Conservation (phyloP, 1,140 invertebrate species). For the Pissodes strobi region DNA sequence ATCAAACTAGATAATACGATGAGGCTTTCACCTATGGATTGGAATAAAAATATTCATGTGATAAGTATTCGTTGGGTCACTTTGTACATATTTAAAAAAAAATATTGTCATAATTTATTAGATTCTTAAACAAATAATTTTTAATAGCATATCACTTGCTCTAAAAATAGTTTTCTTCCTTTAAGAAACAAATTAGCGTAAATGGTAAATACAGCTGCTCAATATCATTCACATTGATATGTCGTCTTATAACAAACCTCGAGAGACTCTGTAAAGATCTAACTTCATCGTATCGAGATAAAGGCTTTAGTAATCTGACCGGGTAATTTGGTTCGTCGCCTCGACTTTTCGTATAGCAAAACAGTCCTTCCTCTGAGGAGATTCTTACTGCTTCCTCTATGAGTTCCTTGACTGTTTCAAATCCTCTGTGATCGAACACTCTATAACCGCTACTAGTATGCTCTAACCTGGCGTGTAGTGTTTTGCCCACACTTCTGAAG, state of each 20-base stretch:
- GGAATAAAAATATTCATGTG: too few relatives aligned
- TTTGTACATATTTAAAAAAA: too few relatives aligned
- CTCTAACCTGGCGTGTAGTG: constrained; percentile 72
- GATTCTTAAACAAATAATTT: too few relatives aligned
- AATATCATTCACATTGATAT: constrained; percentile 72
- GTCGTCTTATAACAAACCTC: constrained; percentile 76
- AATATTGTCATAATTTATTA: too few relatives aligned
- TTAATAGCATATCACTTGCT: too few relatives aligned
- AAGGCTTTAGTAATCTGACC: constrained; percentile 74
- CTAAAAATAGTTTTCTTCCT: constrained; percentile 53
- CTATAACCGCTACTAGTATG: constrained; percentile 66
- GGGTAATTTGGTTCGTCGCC: constrained; percentile 68
- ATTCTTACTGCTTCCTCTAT: constrained; percentile 70
- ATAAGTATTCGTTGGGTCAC: too few relatives aligned
- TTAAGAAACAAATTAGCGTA: constrained; percentile 68
- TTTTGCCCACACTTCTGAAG: constrained; percentile 74
- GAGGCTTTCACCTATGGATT: too few relatives aligned
- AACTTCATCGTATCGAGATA: constrained; percentile 76
- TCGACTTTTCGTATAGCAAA: constrained; percentile 68
- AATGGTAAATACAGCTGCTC: constrained; percentile 72
- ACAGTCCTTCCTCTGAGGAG: constrained; percentile 68
- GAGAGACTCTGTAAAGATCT: constrained; percentile 76
- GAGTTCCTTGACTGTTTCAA: constrained; percentile 67
- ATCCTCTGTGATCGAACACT: constrained; percentile 64
- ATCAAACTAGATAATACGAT: too few relatives aligned